Conservation (phyloP, 2,888 invertebrate species). For the Clistopyga incitator region DNA sequence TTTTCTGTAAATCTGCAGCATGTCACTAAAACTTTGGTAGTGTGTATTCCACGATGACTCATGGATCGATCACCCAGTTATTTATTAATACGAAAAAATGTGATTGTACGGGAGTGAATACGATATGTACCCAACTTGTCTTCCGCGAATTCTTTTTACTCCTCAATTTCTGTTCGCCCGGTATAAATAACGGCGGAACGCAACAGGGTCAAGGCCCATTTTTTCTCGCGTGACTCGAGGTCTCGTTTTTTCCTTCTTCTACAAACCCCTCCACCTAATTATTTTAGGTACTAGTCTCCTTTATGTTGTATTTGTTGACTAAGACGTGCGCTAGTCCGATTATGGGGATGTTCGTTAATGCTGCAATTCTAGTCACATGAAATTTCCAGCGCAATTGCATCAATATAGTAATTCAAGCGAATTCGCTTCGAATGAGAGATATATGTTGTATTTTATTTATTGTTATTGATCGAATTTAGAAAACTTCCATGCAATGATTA, state of each 20-base stretch:
- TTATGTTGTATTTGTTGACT: background rate
- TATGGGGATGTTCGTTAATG: background rate
- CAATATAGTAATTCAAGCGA: background rate
- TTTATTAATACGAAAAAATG: constrained; percentile 43
- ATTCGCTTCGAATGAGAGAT: background rate
- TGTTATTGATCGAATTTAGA: too few species aligned
- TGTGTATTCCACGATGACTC: background rate
- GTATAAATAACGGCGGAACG: constrained; percentile 9
- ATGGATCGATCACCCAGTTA: constrained; percentile 50
- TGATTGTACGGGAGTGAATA: constrained; percentile 7
- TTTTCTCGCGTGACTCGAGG: constrained; percentile 48
- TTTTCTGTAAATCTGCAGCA: background rate
- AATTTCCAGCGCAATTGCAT: background rate
- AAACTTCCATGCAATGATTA: too few species aligned
- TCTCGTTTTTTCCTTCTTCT: constrained; percentile 5
- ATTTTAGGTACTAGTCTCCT: background rate
- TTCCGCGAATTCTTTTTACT: background rate
- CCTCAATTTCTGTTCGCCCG: background rate
- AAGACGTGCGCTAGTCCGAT: background rate
- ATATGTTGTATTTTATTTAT: background rate
- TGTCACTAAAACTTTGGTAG: background rate
- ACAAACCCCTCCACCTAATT: background rate
- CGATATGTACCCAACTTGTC: constrained; percentile 14
- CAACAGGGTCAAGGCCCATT: constrained; percentile 48
- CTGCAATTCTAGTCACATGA: background rate